Evolutionary conservation across 2,797 vertebrate genomes (phyloP).

Genomic region (Alosa sapidissima): DNA sequence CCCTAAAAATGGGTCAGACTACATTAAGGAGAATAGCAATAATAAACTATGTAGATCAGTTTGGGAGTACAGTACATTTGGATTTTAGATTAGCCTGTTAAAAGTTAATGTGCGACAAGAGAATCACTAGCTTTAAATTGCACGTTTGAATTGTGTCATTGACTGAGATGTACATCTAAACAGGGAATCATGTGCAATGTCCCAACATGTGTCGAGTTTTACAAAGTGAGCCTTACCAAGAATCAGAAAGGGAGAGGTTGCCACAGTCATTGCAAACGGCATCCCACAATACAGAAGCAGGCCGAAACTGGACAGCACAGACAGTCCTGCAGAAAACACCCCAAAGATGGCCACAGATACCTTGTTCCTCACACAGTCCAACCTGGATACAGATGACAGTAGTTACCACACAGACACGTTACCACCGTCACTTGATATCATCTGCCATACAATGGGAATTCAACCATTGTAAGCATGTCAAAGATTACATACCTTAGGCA

Average conservation of each 20-base stretch:
- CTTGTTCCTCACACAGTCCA: slow-evolving; percentile 49
- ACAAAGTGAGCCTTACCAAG: slow-evolving; percentile 64
- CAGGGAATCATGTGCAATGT: background rate
- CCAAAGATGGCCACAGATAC: slow-evolving; percentile 57
- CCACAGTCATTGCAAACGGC: slow-evolving; percentile 70
- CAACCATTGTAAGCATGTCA: background rate
- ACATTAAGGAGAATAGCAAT: no score
- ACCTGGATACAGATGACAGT: background rate
- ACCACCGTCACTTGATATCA: no score
- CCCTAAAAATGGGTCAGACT: no score
- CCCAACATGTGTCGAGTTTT: no score
- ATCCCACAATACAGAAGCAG: slow-evolving; percentile 69
- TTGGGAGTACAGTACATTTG: no score
- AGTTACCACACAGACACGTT: no score
- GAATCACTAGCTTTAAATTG: background rate
- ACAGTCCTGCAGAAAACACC: slow-evolving; percentile 67
- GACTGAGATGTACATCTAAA: no score
- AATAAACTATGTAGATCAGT: no score
- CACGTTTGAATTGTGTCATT: no score
- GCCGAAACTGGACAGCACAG: slow-evolving; percentile 75
- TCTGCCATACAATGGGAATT: no score
- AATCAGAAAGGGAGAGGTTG: slow-evolving; percentile 75
- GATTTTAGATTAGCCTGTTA: no score
- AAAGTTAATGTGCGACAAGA: background rate
- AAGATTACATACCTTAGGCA: slow-evolving; percentile 70